Percentiles rank a stretch among this genome's conserved stretches.
These are phyloP conservation scores for Lanistes nyassanus DNA, from an alignment of 1,140 invertebrate species.

Conservation along the genomic window DNA sequence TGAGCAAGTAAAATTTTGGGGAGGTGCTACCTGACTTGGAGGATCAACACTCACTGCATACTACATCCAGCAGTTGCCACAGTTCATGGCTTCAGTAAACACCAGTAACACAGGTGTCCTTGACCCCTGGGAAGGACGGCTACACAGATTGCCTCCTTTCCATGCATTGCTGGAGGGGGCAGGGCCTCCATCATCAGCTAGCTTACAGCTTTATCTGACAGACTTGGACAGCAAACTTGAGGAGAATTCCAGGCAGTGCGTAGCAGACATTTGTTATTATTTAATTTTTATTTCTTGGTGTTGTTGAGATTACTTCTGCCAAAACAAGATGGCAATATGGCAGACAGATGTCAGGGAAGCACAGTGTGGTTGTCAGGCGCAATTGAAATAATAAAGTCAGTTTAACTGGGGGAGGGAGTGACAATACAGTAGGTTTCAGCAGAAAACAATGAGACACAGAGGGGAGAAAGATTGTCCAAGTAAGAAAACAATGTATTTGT, in stretches of 20 bases:
- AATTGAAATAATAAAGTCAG: no score
- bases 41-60: background rate
- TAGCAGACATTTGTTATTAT: background rate
- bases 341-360: background rate
- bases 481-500: no score
- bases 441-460: no score
- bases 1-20: background rate
- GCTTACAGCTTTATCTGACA: slow-evolving; percentile 42
- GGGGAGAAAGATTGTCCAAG: no score
- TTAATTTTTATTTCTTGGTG: background rate
- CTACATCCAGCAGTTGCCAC: background rate
- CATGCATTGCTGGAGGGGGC: slow-evolving; percentile 32
- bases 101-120: background rate
- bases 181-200: slow-evolving; percentile 32
- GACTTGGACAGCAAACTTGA: slow-evolving; percentile 48
- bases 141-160: slow-evolving; percentile 17
- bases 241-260: slow-evolving; percentile 51
- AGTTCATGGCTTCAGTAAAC: slow-evolving; percentile 16
- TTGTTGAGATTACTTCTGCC: background rate
- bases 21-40: background rate
- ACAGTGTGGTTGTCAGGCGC: no score
- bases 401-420: no score
- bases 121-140: slow-evolving; percentile 6
- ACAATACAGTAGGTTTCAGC: no score
- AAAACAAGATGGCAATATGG: background rate